Percentiles rank a stretch among this genome's conserved stretches.
These are phyloP conservation scores for Drosophila sordidapex DNA, from an alignment of 2,888 invertebrate species.

Conservation along the genomic window DNA sequence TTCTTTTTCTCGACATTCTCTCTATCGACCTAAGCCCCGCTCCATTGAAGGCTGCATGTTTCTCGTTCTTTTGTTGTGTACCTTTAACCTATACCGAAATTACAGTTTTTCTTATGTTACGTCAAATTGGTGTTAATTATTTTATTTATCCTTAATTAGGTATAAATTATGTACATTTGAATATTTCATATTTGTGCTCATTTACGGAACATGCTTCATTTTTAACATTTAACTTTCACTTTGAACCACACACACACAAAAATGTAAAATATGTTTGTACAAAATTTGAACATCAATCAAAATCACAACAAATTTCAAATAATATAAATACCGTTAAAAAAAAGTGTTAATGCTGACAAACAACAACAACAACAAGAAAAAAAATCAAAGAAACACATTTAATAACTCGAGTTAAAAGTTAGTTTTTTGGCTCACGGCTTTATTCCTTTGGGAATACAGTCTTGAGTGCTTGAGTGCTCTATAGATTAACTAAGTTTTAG, in stretches of 20 bases:
- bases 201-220: conserved; percentile 29
- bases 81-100: conserved; percentile 22
- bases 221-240: conserved; percentile 11
- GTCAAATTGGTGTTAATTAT: conserved; percentile 39
- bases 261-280: conserved; percentile 72
- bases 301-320: conserved; percentile 20
- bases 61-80: conserved; percentile 13
- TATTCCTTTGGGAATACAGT: conserved; percentile 22
- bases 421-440: conserved; percentile 18
- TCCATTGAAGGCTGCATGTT: conserved; percentile 52
- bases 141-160: conserved; percentile 10
- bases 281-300: conserved; percentile 33
- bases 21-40: conserved; percentile 13
- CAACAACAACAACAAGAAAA: too few relatives aligned
- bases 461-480: conserved; percentile 28
- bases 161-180: conserved; percentile 14
- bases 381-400: conserved; percentile 5
- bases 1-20: conserved; percentile 2
- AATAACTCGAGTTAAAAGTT: conserved; percentile 29
- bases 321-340: not conserved
- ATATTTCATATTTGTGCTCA: conserved; percentile 24
- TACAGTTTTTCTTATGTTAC: conserved; percentile 26
- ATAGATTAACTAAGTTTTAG: conserved; percentile 38
- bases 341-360: conserved; percentile 20
- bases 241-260: conserved; percentile 73